These are phyloP conservation scores for Dysmachus trigonus DNA, from an alignment of 2,888 invertebrate genomes.

Conservation along the genomic window DNA sequence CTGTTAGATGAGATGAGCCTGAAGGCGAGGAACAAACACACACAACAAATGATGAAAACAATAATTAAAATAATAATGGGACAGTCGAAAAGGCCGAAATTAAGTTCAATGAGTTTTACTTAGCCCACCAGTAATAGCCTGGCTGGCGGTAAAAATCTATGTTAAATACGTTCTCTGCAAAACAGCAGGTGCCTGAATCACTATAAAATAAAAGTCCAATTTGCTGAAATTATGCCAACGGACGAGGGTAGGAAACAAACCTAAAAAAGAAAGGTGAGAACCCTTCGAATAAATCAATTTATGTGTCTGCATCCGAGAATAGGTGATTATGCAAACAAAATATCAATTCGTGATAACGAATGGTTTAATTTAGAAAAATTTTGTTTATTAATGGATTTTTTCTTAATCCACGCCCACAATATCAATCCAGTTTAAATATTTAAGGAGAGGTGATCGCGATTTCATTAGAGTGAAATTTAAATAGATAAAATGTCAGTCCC, in stretches of 20 bases:
- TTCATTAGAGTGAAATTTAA: neutral
- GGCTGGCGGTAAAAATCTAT: neutral
- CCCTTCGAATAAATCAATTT: neutral
- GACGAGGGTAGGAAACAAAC: neutral
- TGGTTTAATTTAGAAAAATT: neutral
- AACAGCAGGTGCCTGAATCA: neutral
- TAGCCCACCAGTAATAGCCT: neutral
- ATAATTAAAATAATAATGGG: slow-evolving; percentile 24
- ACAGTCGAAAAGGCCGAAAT: neutral
- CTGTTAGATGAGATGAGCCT: neutral
- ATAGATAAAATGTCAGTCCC: no score
- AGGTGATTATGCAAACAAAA: neutral
- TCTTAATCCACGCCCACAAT: neutral
- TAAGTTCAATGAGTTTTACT: neutral
- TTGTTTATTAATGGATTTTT: neutral
- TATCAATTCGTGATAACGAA: neutral
- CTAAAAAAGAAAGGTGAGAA: neutral
- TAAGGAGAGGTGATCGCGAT: neutral
- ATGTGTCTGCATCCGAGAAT: neutral
- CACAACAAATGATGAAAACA: slow-evolving; percentile 9
- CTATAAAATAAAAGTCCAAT: neutral
- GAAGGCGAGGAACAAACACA: neutral
- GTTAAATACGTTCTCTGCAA: neutral
- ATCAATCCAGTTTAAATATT: neutral
- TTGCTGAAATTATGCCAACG: neutral